Conservation (phyloP, 1,140 invertebrate genomes). For the Temnothorax longispinosus region DNA sequence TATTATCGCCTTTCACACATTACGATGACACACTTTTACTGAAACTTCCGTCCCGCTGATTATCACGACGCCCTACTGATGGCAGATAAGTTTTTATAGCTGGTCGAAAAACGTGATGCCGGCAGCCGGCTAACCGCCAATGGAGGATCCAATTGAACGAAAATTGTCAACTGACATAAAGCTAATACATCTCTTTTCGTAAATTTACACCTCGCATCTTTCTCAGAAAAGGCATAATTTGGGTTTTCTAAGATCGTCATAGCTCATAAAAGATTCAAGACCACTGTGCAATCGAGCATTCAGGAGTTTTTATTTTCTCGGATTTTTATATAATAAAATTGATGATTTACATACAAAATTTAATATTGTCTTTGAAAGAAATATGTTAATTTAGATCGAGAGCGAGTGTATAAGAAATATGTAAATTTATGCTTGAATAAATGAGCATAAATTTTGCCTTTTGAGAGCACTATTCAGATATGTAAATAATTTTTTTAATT, state of each 20-base stretch:
- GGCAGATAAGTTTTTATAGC: conserved; percentile 17
- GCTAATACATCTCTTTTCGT: not conserved
- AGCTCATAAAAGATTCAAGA: not conserved
- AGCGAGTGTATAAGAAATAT: not conserved
- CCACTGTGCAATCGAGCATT: not conserved
- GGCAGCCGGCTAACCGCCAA: not conserved
- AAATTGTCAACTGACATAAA: not conserved
- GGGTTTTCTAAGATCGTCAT: not conserved
- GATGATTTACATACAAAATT: not conserved
- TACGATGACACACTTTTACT: conserved; percentile 41
- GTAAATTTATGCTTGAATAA: not conserved
- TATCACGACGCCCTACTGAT: conserved; percentile 37
- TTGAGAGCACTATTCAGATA: not conserved
- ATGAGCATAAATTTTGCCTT: not conserved
- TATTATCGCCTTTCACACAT: conserved; percentile 35
- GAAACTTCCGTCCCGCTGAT: conserved; percentile 58
- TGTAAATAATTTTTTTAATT: not conserved
- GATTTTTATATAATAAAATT: not conserved
- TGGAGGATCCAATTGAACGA: not conserved
- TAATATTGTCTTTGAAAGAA: not conserved
- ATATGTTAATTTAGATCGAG: not conserved
- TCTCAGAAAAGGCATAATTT: not conserved
- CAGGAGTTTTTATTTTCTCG: not conserved
- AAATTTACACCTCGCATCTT: not conserved
- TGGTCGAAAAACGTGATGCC: not conserved